phyloP scores from a whole-genome alignment of 2,113 vertebrate species.

The Ceyx margarethae region DNA sequence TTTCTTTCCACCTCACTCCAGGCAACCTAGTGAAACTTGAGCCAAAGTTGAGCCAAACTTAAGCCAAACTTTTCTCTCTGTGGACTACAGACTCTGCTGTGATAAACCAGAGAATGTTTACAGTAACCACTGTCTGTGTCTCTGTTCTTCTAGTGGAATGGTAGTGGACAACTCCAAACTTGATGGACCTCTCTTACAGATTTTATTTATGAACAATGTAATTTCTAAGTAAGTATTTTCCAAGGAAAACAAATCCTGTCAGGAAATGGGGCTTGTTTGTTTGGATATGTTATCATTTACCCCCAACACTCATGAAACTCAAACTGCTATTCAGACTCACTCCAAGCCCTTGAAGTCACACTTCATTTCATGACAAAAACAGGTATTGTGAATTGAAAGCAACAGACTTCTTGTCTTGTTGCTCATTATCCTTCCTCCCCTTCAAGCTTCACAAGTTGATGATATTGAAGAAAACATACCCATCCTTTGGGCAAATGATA shows the following conservation, averaged over 20 bases:
- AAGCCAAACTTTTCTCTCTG: not conserved
- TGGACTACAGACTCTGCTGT: not conserved
- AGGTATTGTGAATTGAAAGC: not conserved
- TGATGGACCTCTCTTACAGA: slow-evolving; percentile 90
- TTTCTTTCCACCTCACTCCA: not conserved
- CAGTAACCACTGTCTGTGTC: not conserved
- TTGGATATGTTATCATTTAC: not conserved
- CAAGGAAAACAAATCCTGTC: not conserved
- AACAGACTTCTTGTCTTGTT: not conserved
- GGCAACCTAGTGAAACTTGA: not conserved
- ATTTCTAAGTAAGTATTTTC: slow-evolving; percentile 90
- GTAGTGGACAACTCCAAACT: slow-evolving; percentile 81
- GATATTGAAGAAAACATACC: not conserved
- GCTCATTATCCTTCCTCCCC: not conserved
- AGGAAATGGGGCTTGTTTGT: not conserved
- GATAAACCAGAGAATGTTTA: not conserved
- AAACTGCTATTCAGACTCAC: not conserved
- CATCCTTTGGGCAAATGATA: not conserved
- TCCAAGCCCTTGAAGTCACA: not conserved
- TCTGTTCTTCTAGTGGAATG: slow-evolving; percentile 80
- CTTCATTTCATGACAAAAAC: not conserved
- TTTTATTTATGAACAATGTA: slow-evolving; percentile 92
- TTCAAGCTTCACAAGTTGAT: not conserved
- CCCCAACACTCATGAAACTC: not conserved
- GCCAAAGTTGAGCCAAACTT: not conserved